A percentile compares a stretch with the other conserved stretches of the same genome.
Evolutionary conservation across 92 coral and sea anemone genomes (phyloP).

Genomic region (Micromussa lordhowensis): DNA sequence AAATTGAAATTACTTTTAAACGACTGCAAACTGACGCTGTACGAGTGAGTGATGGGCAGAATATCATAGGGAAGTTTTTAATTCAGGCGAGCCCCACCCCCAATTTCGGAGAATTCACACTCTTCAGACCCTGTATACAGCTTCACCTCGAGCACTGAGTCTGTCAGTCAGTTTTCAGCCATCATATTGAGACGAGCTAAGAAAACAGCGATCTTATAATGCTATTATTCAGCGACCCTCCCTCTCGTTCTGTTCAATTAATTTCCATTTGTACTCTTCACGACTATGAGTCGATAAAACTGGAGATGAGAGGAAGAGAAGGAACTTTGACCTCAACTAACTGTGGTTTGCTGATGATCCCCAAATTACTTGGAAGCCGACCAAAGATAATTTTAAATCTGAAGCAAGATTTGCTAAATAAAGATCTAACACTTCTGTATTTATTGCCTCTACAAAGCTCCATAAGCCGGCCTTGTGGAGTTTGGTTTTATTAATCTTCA

Average conservation of each 20-base stretch:
- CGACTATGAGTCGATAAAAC: not conserved
- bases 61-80: too few species aligned
- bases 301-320: not conserved
- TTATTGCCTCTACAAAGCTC: not conserved
- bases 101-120: slow-evolving; percentile 2
- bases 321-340: slow-evolving; percentile 3
- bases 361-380: slow-evolving; percentile 3
- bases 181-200: not conserved
- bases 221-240: not conserved
- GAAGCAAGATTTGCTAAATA: not conserved
- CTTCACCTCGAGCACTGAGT: too few species aligned
- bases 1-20: not conserved
- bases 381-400: not conserved
- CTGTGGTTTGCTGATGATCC: not conserved
- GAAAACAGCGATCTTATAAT: not conserved
- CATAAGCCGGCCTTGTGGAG: not conserved
- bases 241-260: not conserved
- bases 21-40: not conserved
- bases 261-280: not conserved
- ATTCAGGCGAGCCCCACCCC: not conserved
- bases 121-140: too few species aligned
- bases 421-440: not conserved
- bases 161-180: not conserved
- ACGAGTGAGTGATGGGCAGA: not conserved
- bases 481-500: not conserved